Percentiles rank a stretch among this genome's conserved stretches.
These are phyloP conservation scores for Tachysurus fulvidraco DNA, from an alignment of 2,113 vertebrate genomes.

Conservation along the genomic window DNA sequence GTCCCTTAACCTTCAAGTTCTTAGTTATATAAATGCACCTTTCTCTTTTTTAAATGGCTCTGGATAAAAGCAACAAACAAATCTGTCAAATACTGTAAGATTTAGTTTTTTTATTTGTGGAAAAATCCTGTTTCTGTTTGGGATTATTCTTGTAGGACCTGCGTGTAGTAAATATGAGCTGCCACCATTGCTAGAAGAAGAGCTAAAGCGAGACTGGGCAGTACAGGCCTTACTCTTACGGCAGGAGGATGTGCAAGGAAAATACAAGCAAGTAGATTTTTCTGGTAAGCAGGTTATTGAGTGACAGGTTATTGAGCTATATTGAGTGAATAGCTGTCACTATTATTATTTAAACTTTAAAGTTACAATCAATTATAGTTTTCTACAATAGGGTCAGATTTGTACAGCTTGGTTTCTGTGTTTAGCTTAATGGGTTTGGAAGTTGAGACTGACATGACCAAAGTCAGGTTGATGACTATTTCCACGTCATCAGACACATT, in stretches of 20 bases:
- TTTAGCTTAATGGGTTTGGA: neutral
- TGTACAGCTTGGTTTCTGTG: neutral
- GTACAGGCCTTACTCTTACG: conserved; percentile 56
- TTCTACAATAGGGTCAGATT: neutral
- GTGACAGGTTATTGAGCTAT: too few relatives aligned
- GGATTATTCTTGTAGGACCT: conserved; percentile 24
- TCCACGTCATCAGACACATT: neutral
- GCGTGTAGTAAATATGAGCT: conserved; percentile 57
- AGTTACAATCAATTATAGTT: neutral
- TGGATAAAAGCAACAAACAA: too few relatives aligned
- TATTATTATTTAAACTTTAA: neutral
- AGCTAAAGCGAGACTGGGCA: conserved; percentile 64
- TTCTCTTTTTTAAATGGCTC: neutral
- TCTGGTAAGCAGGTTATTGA: conserved; percentile 63
- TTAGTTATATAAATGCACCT: neutral
- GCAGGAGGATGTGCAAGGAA: conserved; percentile 61
- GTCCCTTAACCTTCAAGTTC: neutral
- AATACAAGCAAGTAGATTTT: conserved; percentile 59
- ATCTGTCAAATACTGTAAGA: neutral
- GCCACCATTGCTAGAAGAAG: conserved; percentile 62
- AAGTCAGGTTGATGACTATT: neutral
- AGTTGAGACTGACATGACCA: neutral
- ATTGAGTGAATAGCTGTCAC: too few relatives aligned
- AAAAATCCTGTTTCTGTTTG: neutral
- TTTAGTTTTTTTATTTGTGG: neutral